Conservation (phyloP, 1,140 invertebrate genomes). For the Saccostrea glomerata region DNA sequence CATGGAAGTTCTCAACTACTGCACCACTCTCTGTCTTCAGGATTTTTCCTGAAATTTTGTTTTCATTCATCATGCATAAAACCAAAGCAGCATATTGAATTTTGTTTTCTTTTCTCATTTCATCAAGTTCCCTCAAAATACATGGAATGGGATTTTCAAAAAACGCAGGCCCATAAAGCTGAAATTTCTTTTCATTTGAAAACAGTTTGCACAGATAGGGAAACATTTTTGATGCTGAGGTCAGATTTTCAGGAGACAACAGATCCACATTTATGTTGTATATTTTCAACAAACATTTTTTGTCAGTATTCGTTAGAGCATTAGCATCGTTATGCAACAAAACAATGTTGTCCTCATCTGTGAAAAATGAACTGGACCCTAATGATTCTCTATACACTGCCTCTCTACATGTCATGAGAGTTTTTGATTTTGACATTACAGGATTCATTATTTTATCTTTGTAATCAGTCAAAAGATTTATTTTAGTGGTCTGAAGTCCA, state of each 20-base stretch:
- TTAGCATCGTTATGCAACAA: neutral
- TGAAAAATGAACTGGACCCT: neutral
- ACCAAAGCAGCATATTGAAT: neutral
- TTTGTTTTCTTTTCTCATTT: neutral
- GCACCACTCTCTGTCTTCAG: too few species aligned
- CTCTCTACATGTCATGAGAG: neutral
- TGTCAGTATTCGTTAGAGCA: neutral
- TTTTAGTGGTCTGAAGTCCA: neutral
- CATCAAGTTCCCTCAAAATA: neutral
- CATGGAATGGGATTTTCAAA: neutral
- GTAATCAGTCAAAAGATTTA: neutral
- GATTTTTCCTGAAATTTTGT: too few species aligned
- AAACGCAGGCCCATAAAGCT: neutral
- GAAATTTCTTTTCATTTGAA: neutral
- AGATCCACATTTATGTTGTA: neutral
- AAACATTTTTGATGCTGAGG: constrained; percentile 29
- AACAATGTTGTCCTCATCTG: neutral
- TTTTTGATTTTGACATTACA: neutral
- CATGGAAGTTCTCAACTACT: neutral
- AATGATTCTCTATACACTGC: neutral
- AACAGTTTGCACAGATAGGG: neutral
- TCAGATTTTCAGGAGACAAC: too few species aligned
- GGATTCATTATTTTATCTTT: neutral
- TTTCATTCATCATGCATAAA: neutral
- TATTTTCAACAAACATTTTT: neutral